Conservation (phyloP, 2,113 vertebrate genomes). For the Eulacestoma nigropectus region DNA sequence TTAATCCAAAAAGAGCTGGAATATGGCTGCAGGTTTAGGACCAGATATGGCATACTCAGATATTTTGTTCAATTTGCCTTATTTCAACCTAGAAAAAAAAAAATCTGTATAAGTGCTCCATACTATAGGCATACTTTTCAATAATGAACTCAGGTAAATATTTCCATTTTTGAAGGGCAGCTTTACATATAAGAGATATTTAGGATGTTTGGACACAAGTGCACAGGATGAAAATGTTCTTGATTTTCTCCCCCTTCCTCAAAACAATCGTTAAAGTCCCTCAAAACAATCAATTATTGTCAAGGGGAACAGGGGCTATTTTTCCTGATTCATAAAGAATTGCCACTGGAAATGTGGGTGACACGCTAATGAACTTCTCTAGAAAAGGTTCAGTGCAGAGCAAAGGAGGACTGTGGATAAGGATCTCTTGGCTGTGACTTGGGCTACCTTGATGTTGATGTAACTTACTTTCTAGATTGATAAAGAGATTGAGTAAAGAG, state of each 20-base stretch:
- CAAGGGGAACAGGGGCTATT: neutral
- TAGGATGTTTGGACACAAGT: fast-evolving
- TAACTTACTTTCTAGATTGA: neutral
- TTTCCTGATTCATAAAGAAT: neutral
- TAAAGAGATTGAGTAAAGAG: neutral
- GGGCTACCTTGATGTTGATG: neutral
- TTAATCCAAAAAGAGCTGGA: neutral
- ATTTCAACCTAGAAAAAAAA: neutral
- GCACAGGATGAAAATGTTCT: neutral
- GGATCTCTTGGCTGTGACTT: neutral
- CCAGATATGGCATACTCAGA: neutral
- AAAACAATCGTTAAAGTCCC: neutral
- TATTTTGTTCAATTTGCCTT: neutral
- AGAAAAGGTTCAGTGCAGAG: neutral
- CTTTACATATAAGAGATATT: neutral
- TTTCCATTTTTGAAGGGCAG: neutral
- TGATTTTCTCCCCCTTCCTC: neutral
- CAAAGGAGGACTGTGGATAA: neutral
- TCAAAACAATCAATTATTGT: neutral
- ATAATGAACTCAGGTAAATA: neutral
- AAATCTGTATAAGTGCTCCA: neutral
- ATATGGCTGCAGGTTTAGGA: neutral
- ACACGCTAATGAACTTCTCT: neutral
- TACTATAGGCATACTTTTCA: neutral
- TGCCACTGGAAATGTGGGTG: neutral